phyloP scores from a whole-genome alignment of 2,888 invertebrate species.

The Sympetrum striolatum region DNA sequence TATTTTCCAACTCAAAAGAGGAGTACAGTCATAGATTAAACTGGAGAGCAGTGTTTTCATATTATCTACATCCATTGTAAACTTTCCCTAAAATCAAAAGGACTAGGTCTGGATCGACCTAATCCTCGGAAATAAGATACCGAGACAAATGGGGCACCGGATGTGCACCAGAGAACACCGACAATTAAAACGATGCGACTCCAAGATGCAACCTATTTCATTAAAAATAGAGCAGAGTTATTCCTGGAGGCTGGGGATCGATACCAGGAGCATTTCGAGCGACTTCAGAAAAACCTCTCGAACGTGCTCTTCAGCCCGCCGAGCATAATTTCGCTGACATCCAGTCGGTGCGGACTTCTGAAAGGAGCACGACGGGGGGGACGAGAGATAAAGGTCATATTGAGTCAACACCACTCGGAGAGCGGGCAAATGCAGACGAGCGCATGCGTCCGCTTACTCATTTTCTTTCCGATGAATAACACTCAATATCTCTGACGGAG shows the following conservation, averaged over 20 bases:
- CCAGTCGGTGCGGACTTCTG: not conserved
- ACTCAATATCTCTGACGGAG: not conserved
- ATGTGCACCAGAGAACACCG: too few relatives aligned
- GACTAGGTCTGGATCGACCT: too few relatives aligned
- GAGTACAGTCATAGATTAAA: too few relatives aligned
- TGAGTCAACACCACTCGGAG: not conserved
- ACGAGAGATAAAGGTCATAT: not conserved
- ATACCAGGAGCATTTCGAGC: not conserved
- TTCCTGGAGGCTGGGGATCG: not conserved
- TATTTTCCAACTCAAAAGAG: too few relatives aligned
- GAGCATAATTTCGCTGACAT: not conserved
- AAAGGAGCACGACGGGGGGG: not conserved
- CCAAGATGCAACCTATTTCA: not conserved
- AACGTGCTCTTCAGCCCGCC: not conserved
- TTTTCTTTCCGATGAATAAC: not conserved
- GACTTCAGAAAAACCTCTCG: not conserved
- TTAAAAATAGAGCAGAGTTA: not conserved
- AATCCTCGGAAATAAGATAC: too few relatives aligned
- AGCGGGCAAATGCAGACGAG: not conserved
- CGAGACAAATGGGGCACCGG: too few relatives aligned
- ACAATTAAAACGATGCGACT: not conserved
- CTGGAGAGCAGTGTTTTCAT: too few relatives aligned
- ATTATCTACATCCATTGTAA: too few relatives aligned
- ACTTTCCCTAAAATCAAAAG: too few relatives aligned
- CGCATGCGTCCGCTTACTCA: not conserved